Evolutionary conservation across 2,888 invertebrate species (phyloP).

Genomic region (Hermaeophaga mercurialis): DNA sequence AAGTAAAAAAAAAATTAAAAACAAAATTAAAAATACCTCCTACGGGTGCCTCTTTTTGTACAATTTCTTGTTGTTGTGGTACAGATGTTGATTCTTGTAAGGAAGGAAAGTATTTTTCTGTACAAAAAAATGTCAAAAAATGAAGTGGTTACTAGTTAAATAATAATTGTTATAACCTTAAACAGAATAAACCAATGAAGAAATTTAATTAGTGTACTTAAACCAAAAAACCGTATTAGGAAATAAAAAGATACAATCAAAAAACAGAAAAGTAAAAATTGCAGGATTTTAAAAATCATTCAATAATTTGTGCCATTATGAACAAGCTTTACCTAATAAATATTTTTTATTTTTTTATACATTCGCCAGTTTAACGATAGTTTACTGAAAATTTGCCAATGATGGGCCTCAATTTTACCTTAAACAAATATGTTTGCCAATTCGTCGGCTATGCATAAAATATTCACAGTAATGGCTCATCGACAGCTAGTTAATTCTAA

Average conservation of each 20-base stretch:
- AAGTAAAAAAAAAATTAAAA: not conserved
- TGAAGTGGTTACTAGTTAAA: conserved; percentile 23
- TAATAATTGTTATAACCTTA: not conserved
- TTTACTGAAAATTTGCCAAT: no score
- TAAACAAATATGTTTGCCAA: no score
- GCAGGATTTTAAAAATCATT: no score
- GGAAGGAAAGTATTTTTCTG: conserved; percentile 43
- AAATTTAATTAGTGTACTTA: not conserved
- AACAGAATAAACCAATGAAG: conserved; percentile 2
- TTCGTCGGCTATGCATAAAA: no score
- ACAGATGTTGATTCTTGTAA: conserved; percentile 40
- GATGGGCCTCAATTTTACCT: no score
- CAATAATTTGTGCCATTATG: no score
- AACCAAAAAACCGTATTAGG: not conserved
- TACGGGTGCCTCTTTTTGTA: conserved; percentile 41
- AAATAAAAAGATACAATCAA: no score
- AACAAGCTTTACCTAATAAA: no score
- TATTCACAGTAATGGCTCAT: no score
- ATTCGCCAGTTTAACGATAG: no score
- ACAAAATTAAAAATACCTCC: conserved; percentile 41
- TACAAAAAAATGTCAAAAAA: conserved; percentile 37
- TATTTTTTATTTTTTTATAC: no score
- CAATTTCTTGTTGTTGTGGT: conserved; percentile 41
- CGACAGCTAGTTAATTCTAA: no score
- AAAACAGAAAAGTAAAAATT: not conserved